Conservation (phyloP, 2,888 invertebrate species). For the Drosophila pseudotakahashii region DNA sequence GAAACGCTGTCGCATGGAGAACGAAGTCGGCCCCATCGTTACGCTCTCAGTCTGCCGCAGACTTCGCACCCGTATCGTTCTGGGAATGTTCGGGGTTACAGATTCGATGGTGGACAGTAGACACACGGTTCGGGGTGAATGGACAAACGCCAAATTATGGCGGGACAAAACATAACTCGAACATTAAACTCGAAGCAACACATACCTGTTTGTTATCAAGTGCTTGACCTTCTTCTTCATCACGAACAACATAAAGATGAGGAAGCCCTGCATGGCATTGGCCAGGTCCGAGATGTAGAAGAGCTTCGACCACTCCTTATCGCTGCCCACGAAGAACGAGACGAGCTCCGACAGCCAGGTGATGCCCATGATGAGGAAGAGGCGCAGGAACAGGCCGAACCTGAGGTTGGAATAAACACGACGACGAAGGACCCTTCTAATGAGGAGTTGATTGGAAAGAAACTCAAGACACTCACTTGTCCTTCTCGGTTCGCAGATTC, state of each 20-base stretch:
- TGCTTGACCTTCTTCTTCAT: constrained; percentile 86
- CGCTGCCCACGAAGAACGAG: constrained; percentile 88
- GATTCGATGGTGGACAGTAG: constrained; percentile 36
- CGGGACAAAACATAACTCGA: background rate
- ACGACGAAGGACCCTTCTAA: constrained; percentile 6
- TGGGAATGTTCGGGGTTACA: constrained; percentile 38
- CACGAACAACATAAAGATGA: constrained; percentile 87
- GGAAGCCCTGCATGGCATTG: constrained; percentile 86
- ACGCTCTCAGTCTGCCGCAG: constrained; percentile 78
- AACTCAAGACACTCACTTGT: constrained; percentile 71
- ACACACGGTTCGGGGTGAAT: constrained; percentile 1
- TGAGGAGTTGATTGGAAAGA: constrained; percentile 5
- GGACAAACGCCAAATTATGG: background rate
- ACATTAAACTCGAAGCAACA: constrained; percentile 5
- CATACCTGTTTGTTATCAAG: constrained; percentile 82
- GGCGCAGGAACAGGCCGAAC: constrained; percentile 91
- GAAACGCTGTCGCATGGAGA: constrained; percentile 76
- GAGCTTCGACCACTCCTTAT: constrained; percentile 74
- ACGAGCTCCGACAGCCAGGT: constrained; percentile 93
- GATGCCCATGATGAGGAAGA: constrained; percentile 94
- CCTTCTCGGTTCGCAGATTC: constrained; percentile 82
- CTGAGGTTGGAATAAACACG: constrained; percentile 83
- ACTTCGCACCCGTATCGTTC: constrained; percentile 77
- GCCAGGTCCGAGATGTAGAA: constrained; percentile 85
- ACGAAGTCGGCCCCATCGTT: constrained; percentile 71